Evolutionary conservation across 2,888 invertebrate genomes (phyloP).

Genomic region (Tanaodytes sp.): DNA sequence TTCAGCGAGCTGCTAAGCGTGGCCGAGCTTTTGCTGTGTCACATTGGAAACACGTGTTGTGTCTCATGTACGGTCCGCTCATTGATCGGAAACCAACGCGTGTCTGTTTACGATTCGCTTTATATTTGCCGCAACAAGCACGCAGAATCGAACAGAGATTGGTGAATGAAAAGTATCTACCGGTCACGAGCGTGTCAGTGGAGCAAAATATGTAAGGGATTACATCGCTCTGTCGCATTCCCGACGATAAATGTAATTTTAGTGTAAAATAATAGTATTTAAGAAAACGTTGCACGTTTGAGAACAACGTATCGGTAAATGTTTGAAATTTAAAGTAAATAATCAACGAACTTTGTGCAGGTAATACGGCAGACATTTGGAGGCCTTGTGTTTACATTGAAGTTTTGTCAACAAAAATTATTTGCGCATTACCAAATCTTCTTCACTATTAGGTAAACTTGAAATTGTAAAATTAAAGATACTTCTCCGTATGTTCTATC

Average conservation of each 20-base stretch:
- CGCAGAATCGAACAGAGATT: conserved; percentile 26
- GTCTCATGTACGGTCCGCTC: conserved; percentile 24
- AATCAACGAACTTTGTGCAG: too few species aligned
- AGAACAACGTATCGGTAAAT: too few species aligned
- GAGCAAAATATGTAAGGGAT: conserved; percentile 13
- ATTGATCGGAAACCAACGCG: conserved; percentile 42
- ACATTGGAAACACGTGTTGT: conserved; percentile 42
- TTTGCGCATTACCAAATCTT: too few species aligned
- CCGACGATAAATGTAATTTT: neutral
- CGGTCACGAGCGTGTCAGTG: neutral
- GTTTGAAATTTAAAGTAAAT: conserved; percentile 1
- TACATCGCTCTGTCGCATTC: neutral
- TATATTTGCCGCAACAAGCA: conserved; percentile 15
- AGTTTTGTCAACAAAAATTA: too few species aligned
- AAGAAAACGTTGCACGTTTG: too few species aligned
- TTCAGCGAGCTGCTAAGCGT: too few species aligned
- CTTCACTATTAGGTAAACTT: too few species aligned
- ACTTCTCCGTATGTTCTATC: too few species aligned
- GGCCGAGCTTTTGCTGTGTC: too few species aligned
- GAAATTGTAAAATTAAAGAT: too few species aligned
- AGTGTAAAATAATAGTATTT: too few species aligned
- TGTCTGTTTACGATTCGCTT: conserved; percentile 43
- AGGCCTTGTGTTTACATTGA: too few species aligned
- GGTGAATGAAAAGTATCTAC: conserved; percentile 19
- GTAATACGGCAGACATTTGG: neutral